A percentile compares a stretch with the other conserved stretches of the same genome.
These are phyloP conservation scores for Dasyornis broadbenti DNA, from an alignment of 2,113 vertebrate species.

Conservation along the genomic window DNA sequence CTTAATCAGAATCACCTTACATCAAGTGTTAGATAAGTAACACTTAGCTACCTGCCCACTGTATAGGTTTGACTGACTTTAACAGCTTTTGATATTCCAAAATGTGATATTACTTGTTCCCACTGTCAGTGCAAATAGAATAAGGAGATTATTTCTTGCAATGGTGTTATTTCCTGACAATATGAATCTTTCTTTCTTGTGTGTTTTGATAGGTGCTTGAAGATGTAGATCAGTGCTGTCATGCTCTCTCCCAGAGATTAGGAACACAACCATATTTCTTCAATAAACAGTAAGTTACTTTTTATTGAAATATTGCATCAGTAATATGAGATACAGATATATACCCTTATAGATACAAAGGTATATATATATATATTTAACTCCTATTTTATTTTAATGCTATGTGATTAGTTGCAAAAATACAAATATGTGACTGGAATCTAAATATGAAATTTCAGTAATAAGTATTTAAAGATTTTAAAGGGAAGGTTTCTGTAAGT, in stretches of 20 bases:
- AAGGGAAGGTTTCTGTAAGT: neutral
- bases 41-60: neutral
- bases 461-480: neutral
- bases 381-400: neutral
- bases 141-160: neutral
- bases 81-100: neutral
- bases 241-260: conserved; percentile 91
- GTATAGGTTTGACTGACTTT: neutral
- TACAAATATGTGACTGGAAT: neutral
- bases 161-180: neutral
- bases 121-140: neutral
- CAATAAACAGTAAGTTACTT: conserved; percentile 88
- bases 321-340: neutral
- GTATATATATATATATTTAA: neutral
- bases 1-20: neutral
- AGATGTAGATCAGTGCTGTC: conserved; percentile 93
- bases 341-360: neutral
- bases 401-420: neutral
- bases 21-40: neutral
- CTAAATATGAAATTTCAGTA: neutral
- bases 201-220: conserved; percentile 85
- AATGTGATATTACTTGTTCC: neutral
- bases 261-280: conserved; percentile 93
- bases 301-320: neutral
- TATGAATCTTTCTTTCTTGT: neutral